Evolutionary conservation across 2,888 invertebrate species (phyloP), one percentile per base, ranked within the genome.

Genomic region (Leucoma salicis): DNA sequence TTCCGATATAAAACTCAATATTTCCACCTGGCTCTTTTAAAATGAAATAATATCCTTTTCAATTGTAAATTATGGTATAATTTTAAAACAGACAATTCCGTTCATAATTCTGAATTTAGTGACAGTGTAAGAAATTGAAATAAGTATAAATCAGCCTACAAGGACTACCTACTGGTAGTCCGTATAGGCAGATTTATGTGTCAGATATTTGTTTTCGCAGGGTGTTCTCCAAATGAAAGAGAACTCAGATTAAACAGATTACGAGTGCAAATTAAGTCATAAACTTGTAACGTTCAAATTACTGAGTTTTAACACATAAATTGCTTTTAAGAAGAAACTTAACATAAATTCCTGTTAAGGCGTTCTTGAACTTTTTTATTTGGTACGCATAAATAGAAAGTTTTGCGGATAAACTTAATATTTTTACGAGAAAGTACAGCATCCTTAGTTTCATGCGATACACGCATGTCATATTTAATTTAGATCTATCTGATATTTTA

Each of bases 251-350:
- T 79, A 77, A 82, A 83, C 84, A 84, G 86, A 86, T 86, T 85
- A 86, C 83, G 81, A 82, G 78, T 79, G 72, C 74, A 84, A 87
- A 87, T 87, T 84, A 86, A 87, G 84, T 79, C 83, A 82, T 87
- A 83, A 84, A 85, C 78, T 82, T 73, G 72, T 74, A 78, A 75
- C 77, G 73, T 73, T 74, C 74, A 78, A 84, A 82, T 84, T 83
- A 82, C 80, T 71, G 64, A 69, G 72, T 78, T 78, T 82, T 82
- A 80, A 77, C 72, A 66, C 70, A 62, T 69, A 66, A 75, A 66
- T 74, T 62, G 67, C 70, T 73, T 67, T 64, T 62, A 60, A 66
- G 62, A 45, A 52, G 50, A 63, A 65, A 63, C 57, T 61, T 63
- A 46, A 49, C 41, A 53, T 50, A 21, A 21, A 21, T 21, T 21